Evolutionary conservation across 1,140 invertebrate species (phyloP).

Genomic region (Luehdorfia chinensis): DNA sequence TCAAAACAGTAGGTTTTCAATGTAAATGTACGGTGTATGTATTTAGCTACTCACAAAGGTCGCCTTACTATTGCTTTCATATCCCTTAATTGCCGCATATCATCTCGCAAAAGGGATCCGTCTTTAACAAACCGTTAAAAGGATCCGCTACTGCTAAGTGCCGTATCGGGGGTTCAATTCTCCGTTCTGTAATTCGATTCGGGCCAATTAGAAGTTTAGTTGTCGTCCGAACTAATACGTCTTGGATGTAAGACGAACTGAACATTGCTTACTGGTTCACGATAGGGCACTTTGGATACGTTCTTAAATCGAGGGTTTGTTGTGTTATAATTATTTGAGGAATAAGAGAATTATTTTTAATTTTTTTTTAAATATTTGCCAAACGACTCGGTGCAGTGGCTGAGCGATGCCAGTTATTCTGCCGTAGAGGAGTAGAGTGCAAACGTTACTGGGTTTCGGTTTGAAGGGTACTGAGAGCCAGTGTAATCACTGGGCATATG

Average conservation of each 20-base stretch:
- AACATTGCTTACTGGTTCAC: constrained; percentile 30
- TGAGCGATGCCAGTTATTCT: too few relatives aligned
- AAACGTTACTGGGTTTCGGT: too few relatives aligned
- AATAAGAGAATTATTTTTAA: neutral
- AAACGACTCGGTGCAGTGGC: neutral
- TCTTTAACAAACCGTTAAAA: constrained; percentile 73
- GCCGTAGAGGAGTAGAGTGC: too few relatives aligned
- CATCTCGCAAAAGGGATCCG: constrained; percentile 59
- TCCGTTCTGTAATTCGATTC: constrained; percentile 70
- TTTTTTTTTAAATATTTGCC: neutral
- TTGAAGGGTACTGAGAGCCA: too few relatives aligned
- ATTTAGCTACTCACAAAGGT: constrained; percentile 1
- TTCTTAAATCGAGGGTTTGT: neutral
- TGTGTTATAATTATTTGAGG: neutral
- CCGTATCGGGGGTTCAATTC: constrained; percentile 69
- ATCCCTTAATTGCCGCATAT: constrained; percentile 67
- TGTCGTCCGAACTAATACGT: constrained; percentile 54
- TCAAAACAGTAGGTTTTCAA: too few relatives aligned
- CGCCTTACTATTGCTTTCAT: constrained; percentile 23
- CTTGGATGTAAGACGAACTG: constrained; percentile 54
- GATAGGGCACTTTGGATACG: too few relatives aligned
- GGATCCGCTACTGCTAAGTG: constrained; percentile 66
- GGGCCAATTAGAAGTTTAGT: constrained; percentile 70
- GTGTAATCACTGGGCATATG: too few relatives aligned
- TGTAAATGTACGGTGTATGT: too few relatives aligned